Base-by-base conservation (phyloP, 2,797 vertebrate species). In the Lycodopsis pacificus region DNA sequence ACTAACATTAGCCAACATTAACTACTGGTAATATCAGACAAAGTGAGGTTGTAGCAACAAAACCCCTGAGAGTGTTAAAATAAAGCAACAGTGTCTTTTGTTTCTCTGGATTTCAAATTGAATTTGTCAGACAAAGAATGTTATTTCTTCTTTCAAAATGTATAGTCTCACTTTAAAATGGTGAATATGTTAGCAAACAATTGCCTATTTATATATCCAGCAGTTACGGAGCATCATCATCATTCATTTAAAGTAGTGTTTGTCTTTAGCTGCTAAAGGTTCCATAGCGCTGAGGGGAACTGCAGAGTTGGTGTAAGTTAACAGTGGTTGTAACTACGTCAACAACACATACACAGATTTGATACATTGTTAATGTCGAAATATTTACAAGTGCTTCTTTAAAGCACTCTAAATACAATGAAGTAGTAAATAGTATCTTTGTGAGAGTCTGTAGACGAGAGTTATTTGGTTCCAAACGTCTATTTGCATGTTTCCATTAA, bases 401-500 rank as follows among this genome's bases (percentile, higher is more conserved):
- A 69, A 25, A 62, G 25, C 17, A 48, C 79, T 70, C 13, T 20
- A 34, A 11, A 32, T 27, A 2, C n/a, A 56, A 25, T 4, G 2
- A 48, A 54, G 12, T 1, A 22, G 5, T 73, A 57, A 64, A 22
- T 1, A 40, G 2, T 40, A 1, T 27, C 15, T 68, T 62, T 42
- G 22, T 27, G 54, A 40, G 15, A 20, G 22, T n/a, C 14, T 61
- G 7, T 42, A 19, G 7, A 34, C 32, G 7, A 2, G 32, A 54
- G 49, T 64, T 30, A n/a, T 22, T 73, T 71, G 14, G 20, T 73
- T 4, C 5, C 17, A 38, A n/a, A 65, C 27, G 8, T 5, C 10
- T 1, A 86, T 93, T 92, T 94, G 88, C 90, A 93, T 94, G 49
- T 74, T 73, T 85, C 67, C 74, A 78, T 79, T 71, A 72, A n/a